Percentiles rank a stretch among this genome's conserved stretches.
phyloP scores from a whole-genome alignment of 23 tunicate genomes.

The Diplosoma virens region DNA sequence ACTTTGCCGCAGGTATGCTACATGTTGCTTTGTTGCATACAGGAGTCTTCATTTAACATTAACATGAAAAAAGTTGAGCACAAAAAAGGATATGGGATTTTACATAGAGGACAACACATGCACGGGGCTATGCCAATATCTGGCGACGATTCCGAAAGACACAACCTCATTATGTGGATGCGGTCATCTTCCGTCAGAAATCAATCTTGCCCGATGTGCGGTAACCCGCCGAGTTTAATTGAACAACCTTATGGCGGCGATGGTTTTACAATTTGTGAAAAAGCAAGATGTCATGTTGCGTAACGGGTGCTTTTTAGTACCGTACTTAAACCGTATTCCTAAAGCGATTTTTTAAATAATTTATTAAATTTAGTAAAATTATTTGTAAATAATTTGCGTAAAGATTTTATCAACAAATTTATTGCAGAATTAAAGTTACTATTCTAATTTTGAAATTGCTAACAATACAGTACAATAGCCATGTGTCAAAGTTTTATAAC shows the following conservation, averaged over 20 bases:
- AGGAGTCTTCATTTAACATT: conserved; percentile 29
- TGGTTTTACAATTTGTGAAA: conserved; percentile 32
- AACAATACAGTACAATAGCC: no score
- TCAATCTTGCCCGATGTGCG: conserved; percentile 85
- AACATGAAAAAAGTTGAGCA: conserved; percentile 53
- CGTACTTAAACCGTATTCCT: no score
- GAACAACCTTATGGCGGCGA: conserved; percentile 31
- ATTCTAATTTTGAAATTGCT: no score
- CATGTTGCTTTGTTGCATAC: background rate
- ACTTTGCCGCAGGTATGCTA: no score
- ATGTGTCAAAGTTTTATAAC: no score
- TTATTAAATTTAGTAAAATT: no score
- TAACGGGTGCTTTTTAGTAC: no score
- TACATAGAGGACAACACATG: conserved; percentile 80
- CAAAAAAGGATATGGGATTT: conserved; percentile 42
- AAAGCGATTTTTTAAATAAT: no score
- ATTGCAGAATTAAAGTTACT: no score
- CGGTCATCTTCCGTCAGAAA: conserved; percentile 62
- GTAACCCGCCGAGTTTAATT: conserved; percentile 33
- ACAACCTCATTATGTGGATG: conserved; percentile 82
- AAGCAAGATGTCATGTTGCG: no score
- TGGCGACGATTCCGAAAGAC: conserved; percentile 43
- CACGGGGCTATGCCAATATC: conserved; percentile 84
- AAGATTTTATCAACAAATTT: no score
- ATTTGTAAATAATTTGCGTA: no score